Percentiles rank a stretch among this genome's conserved stretches.
These are phyloP conservation scores for Leptopilina syphax DNA, from an alignment of 2,888 invertebrate genomes.

Conservation along the genomic window DNA sequence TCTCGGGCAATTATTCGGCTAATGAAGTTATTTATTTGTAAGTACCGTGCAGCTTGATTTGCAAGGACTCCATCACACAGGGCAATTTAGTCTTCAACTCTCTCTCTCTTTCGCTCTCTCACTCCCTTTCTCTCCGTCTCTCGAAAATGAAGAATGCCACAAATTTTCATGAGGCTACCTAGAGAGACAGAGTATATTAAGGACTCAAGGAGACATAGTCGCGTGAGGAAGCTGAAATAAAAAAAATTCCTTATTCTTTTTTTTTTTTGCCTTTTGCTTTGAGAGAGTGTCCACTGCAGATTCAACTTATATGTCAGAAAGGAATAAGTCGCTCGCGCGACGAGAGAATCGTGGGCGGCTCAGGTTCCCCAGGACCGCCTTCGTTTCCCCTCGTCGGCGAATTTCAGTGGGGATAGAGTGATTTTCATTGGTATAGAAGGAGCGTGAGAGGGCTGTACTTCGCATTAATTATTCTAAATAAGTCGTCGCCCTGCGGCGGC, in stretches of 20 bases:
- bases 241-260: constrained; percentile 4
- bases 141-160: not conserved
- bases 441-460: constrained; percentile 67
- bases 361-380: constrained; percentile 58
- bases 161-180: constrained; percentile 1
- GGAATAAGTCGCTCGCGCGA: constrained; percentile 43
- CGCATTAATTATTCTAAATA: constrained; percentile 76
- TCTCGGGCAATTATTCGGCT: not conserved
- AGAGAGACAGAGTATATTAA: not conserved
- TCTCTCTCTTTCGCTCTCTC: not conserved
- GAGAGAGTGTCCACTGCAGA: not conserved
- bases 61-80: not conserved
- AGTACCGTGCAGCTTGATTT: not conserved
- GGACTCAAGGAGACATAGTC: constrained; percentile 1
- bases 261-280: too few relatives aligned
- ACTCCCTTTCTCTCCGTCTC: too few relatives aligned
- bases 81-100: constrained; percentile 16
- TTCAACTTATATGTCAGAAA: constrained; percentile 16
- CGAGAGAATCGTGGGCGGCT: constrained; percentile 56
- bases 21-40: constrained; percentile 12
- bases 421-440: constrained; percentile 64
- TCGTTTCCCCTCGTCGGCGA: constrained; percentile 61
- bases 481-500: constrained; percentile 73
- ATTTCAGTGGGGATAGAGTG: constrained; percentile 57
- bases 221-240: constrained; percentile 36